A percentile compares a stretch with the other conserved stretches of the same genome.
Evolutionary conservation across 2,888 invertebrate species (phyloP).

Genomic region (Laspeyria flexula): DNA sequence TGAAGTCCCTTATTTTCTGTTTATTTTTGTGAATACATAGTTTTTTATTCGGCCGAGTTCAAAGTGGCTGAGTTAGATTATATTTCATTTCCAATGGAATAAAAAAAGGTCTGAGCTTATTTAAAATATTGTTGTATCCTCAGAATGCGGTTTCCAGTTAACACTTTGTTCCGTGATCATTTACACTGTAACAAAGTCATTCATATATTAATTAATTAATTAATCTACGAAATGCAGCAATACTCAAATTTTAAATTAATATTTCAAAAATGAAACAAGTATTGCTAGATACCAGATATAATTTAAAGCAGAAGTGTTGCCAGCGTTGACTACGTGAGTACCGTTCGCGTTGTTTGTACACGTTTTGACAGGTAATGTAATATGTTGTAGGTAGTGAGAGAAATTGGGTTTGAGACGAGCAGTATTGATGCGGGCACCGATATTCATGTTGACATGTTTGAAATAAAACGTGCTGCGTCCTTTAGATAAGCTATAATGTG

Average conservation of each 20-base stretch:
- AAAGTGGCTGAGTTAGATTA: conserved; percentile 24
- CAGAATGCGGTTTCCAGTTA: no score
- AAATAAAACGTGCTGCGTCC: conserved; percentile 38
- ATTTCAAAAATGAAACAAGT: neutral
- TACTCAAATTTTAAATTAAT: no score
- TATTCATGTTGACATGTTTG: conserved; percentile 55
- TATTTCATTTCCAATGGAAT: conserved; percentile 2
- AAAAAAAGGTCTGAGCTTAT: no score
- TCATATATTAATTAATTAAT: no score
- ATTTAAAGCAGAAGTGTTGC: conserved; percentile 5
- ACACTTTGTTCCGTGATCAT: no score
- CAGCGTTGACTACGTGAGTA: no score
- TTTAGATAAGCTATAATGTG: conserved; percentile 38
- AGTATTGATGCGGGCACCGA: conserved; percentile 45
- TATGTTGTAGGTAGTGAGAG: conserved; percentile 57
- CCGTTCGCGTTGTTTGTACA: conserved; percentile 51
- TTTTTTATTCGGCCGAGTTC: conserved; percentile 41
- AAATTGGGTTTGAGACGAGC: conserved; percentile 61
- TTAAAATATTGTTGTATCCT: no score
- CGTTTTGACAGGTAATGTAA: conserved; percentile 71
- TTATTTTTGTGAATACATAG: conserved; percentile 12
- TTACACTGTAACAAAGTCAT: no score
- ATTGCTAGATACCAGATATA: neutral
- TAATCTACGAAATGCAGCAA: no score
- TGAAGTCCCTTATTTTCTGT: conserved; percentile 47